Conservation (phyloP, 2,888 invertebrate species). For the Strigamia crassipes region DNA sequence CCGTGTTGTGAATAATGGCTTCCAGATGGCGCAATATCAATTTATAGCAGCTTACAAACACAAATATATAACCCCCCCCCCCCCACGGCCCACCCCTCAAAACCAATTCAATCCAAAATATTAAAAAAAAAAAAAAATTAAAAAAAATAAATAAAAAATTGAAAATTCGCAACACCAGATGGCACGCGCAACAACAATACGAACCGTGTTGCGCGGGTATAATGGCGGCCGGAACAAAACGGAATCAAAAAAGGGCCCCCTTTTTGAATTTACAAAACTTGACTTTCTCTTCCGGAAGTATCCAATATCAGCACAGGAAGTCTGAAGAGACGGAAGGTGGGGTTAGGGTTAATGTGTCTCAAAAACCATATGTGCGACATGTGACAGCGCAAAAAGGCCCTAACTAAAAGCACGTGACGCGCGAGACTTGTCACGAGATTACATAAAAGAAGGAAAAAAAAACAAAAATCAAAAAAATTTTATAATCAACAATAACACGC, state of each 20-base stretch:
- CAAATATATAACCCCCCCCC: background rate
- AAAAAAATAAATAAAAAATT: background rate
- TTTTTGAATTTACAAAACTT: background rate
- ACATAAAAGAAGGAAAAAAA: too few species aligned
- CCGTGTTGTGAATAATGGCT: background rate
- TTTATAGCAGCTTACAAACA: background rate
- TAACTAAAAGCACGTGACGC: conserved; percentile 31
- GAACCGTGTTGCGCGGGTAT: background rate
- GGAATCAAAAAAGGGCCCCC: background rate
- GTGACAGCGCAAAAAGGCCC: background rate
- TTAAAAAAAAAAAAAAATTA: background rate
- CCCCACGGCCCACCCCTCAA: background rate
- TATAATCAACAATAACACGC: background rate
- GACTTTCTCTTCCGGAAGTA: conserved; percentile 42
- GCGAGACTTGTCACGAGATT: background rate
- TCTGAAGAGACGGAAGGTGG: conserved; percentile 38
- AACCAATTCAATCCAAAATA: background rate
- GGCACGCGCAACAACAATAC: background rate
- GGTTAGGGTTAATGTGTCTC: conserved; percentile 42
- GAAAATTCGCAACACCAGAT: background rate
- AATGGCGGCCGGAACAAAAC: background rate
- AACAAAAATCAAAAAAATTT: background rate
- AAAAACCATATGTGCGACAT: conserved; percentile 40
- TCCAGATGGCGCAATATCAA: background rate
- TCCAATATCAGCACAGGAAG: conserved; percentile 26